Percentiles rank a stretch among this genome's conserved stretches.
Conservation (phyloP, 2,888 invertebrate species). For the Tenthredo distinguenda region DNA sequence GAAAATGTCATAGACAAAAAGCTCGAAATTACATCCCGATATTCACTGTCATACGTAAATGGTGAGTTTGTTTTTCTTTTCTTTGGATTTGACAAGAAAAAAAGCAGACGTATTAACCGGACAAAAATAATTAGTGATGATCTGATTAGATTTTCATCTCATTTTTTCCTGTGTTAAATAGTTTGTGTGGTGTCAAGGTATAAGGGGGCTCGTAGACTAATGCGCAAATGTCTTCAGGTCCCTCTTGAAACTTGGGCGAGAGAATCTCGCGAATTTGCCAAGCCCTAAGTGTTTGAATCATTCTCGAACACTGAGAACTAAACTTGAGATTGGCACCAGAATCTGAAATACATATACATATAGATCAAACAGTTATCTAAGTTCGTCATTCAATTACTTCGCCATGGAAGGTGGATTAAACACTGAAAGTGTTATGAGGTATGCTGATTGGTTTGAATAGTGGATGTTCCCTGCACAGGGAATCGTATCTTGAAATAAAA, state of each 20-base stretch:
- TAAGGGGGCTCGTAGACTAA: neutral
- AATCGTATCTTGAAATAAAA: neutral
- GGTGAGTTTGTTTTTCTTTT: too few species aligned
- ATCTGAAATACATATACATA: neutral
- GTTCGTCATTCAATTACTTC: conserved; percentile 42
- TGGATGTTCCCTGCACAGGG: neutral
- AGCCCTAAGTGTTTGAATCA: conserved; percentile 16
- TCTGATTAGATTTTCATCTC: neutral
- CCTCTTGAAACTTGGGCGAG: conserved; percentile 23
- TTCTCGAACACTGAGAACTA: neutral
- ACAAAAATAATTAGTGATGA: neutral
- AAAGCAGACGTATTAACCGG: neutral
- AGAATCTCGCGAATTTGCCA: conserved; percentile 3
- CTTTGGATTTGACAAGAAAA: too few species aligned
- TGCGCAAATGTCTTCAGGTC: neutral
- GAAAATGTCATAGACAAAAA: neutral
- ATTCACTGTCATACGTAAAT: neutral
- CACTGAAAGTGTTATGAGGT: conserved; percentile 42
- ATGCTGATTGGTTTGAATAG: conserved; percentile 29
- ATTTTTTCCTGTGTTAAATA: neutral
- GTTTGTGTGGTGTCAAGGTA: neutral
- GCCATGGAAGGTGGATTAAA: conserved; percentile 13
- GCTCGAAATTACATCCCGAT: neutral
- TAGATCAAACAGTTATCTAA: conserved; percentile 32
- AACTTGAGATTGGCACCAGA: conserved; percentile 39